A percentile compares a stretch with the other conserved stretches of the same genome.
Conservation (phyloP, 2,888 invertebrate genomes). For the Ectobius pallidus region DNA sequence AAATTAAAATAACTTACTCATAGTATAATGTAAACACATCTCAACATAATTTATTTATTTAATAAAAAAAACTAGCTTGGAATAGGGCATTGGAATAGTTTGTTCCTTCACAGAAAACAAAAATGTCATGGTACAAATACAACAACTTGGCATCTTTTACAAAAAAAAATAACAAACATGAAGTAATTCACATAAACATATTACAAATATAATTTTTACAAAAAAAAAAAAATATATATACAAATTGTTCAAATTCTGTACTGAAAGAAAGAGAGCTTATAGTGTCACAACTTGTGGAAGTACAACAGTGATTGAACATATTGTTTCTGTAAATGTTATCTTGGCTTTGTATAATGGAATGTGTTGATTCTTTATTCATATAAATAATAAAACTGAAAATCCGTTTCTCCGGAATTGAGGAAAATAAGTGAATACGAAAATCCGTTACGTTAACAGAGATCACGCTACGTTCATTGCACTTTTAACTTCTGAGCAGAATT, state of each 20-base stretch:
- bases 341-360: no score
- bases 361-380: no score
- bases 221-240: not conserved
- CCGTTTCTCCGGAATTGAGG: no score
- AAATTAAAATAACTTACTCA: no score
- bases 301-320: not conserved
- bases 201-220: not conserved
- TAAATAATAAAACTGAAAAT: no score
- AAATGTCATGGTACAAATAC: constrained; percentile 16
- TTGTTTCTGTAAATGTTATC: not conserved
- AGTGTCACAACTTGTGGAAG: not conserved
- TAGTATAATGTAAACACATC: not conserved
- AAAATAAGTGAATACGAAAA: no score
- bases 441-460: not conserved
- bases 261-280: not conserved
- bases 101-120: not conserved
- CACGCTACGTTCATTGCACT: constrained; percentile 13
- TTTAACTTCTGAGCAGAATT: not conserved
- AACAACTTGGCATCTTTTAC: not conserved
- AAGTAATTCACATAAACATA: not conserved
- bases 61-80: constrained; percentile 31
- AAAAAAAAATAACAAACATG: not conserved
- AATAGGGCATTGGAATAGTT: constrained; percentile 1
- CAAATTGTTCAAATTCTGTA: not conserved
- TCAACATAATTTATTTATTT: constrained; percentile 31